phyloP scores from a whole-genome alignment of 2,113 vertebrate species.

The Petroica traversi region DNA sequence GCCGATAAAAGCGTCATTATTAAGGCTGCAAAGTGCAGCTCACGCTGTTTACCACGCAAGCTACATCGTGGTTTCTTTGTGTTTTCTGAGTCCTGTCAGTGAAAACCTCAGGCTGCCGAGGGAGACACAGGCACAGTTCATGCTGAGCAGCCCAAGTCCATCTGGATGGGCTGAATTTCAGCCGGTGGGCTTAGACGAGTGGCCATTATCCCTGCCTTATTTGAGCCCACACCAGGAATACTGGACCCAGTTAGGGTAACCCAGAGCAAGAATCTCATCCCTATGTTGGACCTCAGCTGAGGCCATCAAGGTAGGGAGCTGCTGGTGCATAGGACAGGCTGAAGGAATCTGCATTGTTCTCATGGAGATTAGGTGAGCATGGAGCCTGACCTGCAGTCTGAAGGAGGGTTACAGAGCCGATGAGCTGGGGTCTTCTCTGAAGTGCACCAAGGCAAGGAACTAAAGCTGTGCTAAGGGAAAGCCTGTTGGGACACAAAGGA shows the following conservation, averaged over 20 bases:
- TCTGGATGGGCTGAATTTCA: neutral
- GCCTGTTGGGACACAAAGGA: neutral
- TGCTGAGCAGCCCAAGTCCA: neutral
- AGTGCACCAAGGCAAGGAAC: neutral
- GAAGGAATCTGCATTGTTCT: neutral
- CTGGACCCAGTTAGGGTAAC: neutral
- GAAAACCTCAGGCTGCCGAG: neutral
- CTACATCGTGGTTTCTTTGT: neutral
- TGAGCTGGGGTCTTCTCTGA: neutral
- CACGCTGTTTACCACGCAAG: accelerated
- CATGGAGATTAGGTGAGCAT: neutral
- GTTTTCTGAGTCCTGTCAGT: neutral
- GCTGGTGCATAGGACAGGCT: neutral
- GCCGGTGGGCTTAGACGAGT: neutral
- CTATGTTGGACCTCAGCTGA: neutral
- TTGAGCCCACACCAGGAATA: neutral
- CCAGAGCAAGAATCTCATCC: too few relatives aligned
- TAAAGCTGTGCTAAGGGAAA: neutral
- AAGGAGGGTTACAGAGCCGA: neutral
- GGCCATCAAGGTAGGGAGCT: neutral
- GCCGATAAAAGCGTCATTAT: neutral
- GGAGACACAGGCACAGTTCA: too few relatives aligned
- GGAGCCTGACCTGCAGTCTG: neutral
- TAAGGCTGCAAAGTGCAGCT: neutral
- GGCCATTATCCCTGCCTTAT: neutral